Conservation (phyloP, 2,113 vertebrate species). For the Notothenia coriiceps region DNA sequence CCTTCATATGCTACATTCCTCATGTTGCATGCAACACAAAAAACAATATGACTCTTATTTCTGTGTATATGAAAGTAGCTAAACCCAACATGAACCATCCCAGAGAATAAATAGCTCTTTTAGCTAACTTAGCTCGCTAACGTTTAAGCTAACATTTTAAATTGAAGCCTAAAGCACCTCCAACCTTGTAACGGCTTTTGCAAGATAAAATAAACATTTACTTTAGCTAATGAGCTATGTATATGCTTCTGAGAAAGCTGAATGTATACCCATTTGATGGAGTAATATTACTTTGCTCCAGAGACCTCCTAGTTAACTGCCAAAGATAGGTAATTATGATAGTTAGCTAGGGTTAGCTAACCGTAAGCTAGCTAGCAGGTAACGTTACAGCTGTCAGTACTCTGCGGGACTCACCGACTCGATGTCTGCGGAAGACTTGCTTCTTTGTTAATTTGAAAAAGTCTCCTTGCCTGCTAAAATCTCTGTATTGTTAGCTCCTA, state of each 20-base stretch:
- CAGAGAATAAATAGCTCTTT: neutral
- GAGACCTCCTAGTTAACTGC: neutral
- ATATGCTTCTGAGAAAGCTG: neutral
- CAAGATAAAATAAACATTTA: neutral
- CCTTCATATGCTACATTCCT: no score
- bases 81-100: neutral
- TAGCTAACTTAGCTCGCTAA: slow-evolving; percentile 5
- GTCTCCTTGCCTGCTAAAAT: slow-evolving; percentile 11
- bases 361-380: slow-evolving; percentile 40
- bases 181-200: neutral
- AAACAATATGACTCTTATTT: neutral
- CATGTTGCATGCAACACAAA: neutral
- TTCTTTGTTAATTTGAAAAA: slow-evolving; percentile 1
- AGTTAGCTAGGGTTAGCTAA: slow-evolving; percentile 58
- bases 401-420: slow-evolving; percentile 64
- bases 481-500: slow-evolving; percentile 15
- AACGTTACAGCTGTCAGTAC: slow-evolving; percentile 52
- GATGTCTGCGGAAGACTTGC: slow-evolving; percentile 32
- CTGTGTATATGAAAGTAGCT: neutral
- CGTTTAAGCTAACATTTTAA: neutral
- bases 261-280: no score
- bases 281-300: neutral
- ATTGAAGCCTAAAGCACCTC: neutral
- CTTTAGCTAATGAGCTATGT: neutral
- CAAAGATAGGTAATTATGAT: slow-evolving; percentile 26